These are phyloP conservation scores for Meiosimyza decipiens DNA, from an alignment of 2,888 invertebrate species.

Conservation along the genomic window DNA sequence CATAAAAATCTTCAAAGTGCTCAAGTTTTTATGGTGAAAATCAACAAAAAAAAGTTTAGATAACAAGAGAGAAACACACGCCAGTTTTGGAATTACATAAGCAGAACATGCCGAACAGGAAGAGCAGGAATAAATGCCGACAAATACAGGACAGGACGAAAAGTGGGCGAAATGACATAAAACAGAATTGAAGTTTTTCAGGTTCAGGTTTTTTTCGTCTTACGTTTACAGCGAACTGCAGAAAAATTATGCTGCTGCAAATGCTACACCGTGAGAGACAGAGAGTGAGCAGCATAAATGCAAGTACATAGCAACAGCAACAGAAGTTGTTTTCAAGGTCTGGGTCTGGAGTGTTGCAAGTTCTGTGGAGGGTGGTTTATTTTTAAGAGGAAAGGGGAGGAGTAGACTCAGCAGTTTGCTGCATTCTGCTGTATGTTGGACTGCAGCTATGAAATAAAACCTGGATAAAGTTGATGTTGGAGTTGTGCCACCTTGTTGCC, in stretches of 20 bases:
- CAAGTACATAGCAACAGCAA: slow-evolving; percentile 1
- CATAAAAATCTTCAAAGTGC: slow-evolving; percentile 12
- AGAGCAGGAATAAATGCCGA: neutral
- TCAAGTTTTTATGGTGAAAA: slow-evolving; percentile 3
- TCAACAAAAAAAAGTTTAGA: neutral
- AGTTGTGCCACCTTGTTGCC: slow-evolving; percentile 54
- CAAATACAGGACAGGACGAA: slow-evolving; percentile 9
- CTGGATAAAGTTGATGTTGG: slow-evolving; percentile 6
- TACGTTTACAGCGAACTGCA: neutral
- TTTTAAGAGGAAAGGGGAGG: neutral
- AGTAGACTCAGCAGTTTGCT: neutral
- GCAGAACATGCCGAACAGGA: slow-evolving; percentile 6
- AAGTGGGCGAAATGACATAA: slow-evolving; percentile 14
- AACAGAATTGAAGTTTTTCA: too few relatives aligned
- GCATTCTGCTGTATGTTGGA: neutral
- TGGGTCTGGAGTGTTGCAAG: slow-evolving; percentile 20
- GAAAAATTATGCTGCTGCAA: slow-evolving; percentile 11
- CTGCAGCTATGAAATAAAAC: too few relatives aligned
- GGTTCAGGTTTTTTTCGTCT: slow-evolving; percentile 2
- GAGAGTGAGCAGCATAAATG: neutral
- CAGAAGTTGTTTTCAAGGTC: slow-evolving; percentile 27
- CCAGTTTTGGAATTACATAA: slow-evolving; percentile 15
- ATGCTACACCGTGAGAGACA: slow-evolving; percentile 5
- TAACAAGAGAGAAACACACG: slow-evolving; percentile 2
- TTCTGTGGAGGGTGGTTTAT: neutral